Evolutionary conservation across 2,113 vertebrate species (phyloP).

Genomic region (Alosa alosa): DNA sequence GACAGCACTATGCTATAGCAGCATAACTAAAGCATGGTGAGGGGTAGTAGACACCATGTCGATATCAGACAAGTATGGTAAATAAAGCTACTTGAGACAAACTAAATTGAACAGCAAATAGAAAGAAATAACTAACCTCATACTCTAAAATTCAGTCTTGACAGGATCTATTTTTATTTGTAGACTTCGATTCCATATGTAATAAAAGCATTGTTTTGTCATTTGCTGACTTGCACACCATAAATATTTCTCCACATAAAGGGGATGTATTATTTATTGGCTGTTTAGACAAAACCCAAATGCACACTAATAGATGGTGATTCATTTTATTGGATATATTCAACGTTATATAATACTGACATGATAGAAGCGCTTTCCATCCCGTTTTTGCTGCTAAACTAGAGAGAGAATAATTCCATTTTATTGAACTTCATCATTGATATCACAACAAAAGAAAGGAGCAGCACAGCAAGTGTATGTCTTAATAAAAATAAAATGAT

Average conservation of each 20-base stretch:
- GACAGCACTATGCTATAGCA: too few relatives aligned
- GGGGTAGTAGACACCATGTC: not conserved
- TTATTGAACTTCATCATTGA: not conserved
- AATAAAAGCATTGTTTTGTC: not conserved
- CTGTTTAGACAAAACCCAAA: not conserved
- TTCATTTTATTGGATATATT: not conserved
- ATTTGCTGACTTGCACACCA: not conserved
- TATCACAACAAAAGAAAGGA: not conserved
- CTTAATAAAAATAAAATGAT: not conserved
- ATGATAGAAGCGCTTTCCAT: not conserved
- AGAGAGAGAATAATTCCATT: not conserved
- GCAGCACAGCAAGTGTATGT: not conserved
- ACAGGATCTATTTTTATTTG: not conserved
- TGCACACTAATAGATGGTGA: not conserved
- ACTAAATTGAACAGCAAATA: not conserved
- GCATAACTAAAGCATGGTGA: too few relatives aligned
- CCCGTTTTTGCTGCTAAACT: not conserved
- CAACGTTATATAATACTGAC: not conserved
- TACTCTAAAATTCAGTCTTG: not conserved
- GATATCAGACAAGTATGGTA: not conserved
- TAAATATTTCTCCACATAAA: not conserved
- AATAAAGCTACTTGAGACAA: not conserved
- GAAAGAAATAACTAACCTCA: not conserved
- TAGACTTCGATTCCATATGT: not conserved
- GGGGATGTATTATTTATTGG: not conserved